phyloP scores from a whole-genome alignment of 92 coral and sea anemone species.

The Zoanthus sansibaricus region DNA sequence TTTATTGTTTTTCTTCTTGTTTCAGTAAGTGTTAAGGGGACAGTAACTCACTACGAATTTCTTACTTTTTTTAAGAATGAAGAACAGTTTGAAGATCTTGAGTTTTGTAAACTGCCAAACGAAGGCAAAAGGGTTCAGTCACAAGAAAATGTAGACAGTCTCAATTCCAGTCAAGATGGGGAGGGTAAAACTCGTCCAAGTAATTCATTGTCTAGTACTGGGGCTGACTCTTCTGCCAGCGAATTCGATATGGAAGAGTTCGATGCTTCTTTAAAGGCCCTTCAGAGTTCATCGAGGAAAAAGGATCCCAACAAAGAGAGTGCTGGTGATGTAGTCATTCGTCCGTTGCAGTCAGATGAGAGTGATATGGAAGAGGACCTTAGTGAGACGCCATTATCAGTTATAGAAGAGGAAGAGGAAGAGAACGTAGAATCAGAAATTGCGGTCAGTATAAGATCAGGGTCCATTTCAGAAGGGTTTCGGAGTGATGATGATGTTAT shows the following conservation, averaged over 20 bases:
- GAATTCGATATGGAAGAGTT: slow-evolving; percentile 81
- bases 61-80: slow-evolving; percentile 4
- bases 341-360: slow-evolving; percentile 75
- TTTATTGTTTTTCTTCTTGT: too few species aligned
- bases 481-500: slow-evolving; percentile 97
- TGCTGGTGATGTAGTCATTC: slow-evolving; percentile 56
- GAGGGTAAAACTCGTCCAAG: neutral
- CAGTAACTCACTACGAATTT: neutral
- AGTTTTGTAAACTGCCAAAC: neutral
- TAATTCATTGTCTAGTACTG: slow-evolving; percentile 28
- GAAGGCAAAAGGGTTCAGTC: neutral
- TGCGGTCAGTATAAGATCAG: slow-evolving; percentile 63
- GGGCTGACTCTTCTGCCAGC: slow-evolving; percentile 65
- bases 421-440: slow-evolving; percentile 68
- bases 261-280: slow-evolving; percentile 63
- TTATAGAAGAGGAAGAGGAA: slow-evolving; percentile 95
- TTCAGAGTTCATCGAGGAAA: slow-evolving; percentile 56
- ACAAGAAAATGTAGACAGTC: neutral
- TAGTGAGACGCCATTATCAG: slow-evolving; percentile 84
- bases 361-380: slow-evolving; percentile 87
- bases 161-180: neutral
- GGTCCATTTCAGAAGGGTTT: slow-evolving; percentile 90
- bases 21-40: neutral
- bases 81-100: slow-evolving; percentile 3
- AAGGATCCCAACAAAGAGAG: slow-evolving; percentile 33